Evolutionary conservation across 2,113 vertebrate species (phyloP), one percentile per base, ranked within the genome.

Genomic region (Oncorhynchus nerka): DNA sequence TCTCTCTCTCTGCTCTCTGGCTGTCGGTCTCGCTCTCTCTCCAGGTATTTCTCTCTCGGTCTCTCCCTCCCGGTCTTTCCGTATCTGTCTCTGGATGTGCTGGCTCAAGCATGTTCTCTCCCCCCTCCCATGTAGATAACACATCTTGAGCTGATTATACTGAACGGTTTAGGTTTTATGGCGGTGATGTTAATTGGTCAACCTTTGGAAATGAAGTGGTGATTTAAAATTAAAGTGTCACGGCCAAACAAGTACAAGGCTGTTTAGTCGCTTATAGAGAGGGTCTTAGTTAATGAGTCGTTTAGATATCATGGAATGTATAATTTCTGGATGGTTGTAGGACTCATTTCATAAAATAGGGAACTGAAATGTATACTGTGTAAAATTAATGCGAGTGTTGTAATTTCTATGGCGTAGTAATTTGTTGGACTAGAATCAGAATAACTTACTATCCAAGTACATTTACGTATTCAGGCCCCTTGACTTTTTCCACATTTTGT

Each of bases 171-270:
- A 74, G 75, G 3, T 76, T 83, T 80, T 32, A 74, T 78, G 80
- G 73, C 59, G 51, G 48, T 73, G 12, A 74, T 61, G 83, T 86
- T 77, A 86, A 86, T 86, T 76, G 78, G 66, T 74, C 48, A 22
- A 55, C 48, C 64, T 30, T 74, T 79, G 75, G 9, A 72, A 75
- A 66, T 39, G 8, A 39, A 39, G 39, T 39, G 39, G 39, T 39
- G 39, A 57, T 59, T 57, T 67, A 49, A 49, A 39, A 8, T 34
- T 9, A 8, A 39, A 39, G 19, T 26, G 24, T 49, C 11, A 22
- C 2, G 9, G 81, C 80, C 66, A 69, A 34, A 69, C 32, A 24
- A 32, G 39, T 26, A 11, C 64, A 19, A 61, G 15, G 19, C 59
- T 61, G 16, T 61, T 61, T 1, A 66, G 22, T 7, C 4, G n/a